These are phyloP conservation scores for Diarsia dahlii DNA, from an alignment of 2,888 invertebrate genomes.

Conservation along the genomic window DNA sequence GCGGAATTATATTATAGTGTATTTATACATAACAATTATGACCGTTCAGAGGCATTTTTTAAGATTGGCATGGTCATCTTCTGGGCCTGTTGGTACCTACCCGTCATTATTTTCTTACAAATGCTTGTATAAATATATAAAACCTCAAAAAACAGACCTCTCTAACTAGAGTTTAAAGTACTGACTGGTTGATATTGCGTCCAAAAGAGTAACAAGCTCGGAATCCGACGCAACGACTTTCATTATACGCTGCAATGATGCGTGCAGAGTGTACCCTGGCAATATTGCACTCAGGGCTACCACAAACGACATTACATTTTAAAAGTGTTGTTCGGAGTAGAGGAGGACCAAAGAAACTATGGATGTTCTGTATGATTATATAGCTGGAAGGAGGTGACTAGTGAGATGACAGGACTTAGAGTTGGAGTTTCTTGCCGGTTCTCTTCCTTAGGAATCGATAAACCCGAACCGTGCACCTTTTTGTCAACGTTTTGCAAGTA, in stretches of 20 bases:
- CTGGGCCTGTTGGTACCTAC: neutral
- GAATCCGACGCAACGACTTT: conserved; percentile 71
- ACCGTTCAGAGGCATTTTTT: neutral
- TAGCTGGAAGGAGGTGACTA: no score
- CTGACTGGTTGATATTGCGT: conserved; percentile 46
- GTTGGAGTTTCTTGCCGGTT: no score
- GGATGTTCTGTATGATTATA: no score
- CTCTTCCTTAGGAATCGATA: no score
- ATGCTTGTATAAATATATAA: neutral
- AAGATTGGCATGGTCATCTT: neutral
- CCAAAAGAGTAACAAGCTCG: conserved; percentile 55
- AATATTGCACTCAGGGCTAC: conserved; percentile 59
- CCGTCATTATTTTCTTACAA: neutral
- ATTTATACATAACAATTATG: no score
- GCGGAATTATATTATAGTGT: no score
- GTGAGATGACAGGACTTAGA: neutral
- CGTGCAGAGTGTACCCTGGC: conserved; percentile 65
- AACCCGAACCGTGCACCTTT: no score
- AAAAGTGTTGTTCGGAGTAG: no score
- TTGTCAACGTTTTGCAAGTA: no score
- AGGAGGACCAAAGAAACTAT: no score
- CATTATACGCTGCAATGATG: conserved; percentile 67
- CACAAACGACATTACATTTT: neutral
- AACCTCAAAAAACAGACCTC: conserved; percentile 21
- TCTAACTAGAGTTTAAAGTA: conserved; percentile 9